phyloP scores from a whole-genome alignment of 2,888 invertebrate species.

The Drosophila formosana region DNA sequence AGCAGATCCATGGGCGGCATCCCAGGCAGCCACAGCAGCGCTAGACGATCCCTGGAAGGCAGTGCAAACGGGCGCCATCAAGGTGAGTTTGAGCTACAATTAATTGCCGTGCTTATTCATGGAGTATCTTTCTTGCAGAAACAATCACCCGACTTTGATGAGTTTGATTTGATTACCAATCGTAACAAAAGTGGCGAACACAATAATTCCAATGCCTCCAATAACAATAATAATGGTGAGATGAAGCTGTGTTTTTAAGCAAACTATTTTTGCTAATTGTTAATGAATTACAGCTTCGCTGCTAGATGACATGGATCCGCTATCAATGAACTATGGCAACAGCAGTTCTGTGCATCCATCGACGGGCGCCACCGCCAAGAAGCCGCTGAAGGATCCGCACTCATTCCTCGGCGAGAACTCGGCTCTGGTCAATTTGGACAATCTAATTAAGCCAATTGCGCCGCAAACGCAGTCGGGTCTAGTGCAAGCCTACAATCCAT shows the following conservation, averaged over 20 bases:
- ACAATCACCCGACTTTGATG: constrained; percentile 90
- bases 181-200: constrained; percentile 87
- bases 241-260: background rate
- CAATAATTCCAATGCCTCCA: constrained; percentile 79
- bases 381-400: constrained; percentile 92
- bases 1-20: constrained; percentile 73
- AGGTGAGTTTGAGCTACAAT: constrained; percentile 58
- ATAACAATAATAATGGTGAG: constrained; percentile 84
- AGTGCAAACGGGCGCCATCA: constrained; percentile 83
- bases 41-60: constrained; percentile 88
- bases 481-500: constrained; percentile 84
- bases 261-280: background rate
- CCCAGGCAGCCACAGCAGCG: constrained; percentile 68
- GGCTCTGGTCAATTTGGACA: constrained; percentile 98
- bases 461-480: constrained; percentile 80
- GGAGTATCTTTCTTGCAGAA: constrained; percentile 56
- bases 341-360: constrained; percentile 65
- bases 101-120: background rate
- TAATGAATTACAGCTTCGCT: constrained; percentile 75
- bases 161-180: constrained; percentile 94
- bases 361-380: constrained; percentile 82
- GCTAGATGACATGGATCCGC: constrained; percentile 85
- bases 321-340: constrained; percentile 77
- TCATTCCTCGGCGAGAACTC: constrained; percentile 99
- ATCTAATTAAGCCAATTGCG: constrained; percentile 90